These are phyloP conservation scores for Pelecanus crispus DNA, from an alignment of 2,113 vertebrate species.

Conservation along the genomic window DNA sequence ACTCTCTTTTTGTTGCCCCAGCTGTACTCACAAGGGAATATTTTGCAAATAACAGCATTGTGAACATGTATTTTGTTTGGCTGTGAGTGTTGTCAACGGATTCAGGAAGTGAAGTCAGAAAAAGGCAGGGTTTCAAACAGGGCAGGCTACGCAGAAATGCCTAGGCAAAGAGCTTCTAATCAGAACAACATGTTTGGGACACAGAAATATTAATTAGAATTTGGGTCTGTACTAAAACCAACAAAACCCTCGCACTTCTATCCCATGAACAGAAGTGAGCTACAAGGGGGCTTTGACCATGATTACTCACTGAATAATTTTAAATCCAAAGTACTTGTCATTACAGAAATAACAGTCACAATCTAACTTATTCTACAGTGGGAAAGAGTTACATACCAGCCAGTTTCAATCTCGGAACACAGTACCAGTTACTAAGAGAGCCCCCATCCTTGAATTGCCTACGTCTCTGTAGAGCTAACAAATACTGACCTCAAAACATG, in stretches of 20 bases:
- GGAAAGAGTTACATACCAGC: not conserved
- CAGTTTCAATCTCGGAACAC: not conserved
- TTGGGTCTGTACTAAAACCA: not conserved
- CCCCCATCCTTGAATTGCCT: not conserved
- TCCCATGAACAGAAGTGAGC: not conserved
- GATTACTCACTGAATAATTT: not conserved
- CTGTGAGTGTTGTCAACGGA: constrained; percentile 71
- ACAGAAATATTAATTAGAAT: constrained; percentile 42
- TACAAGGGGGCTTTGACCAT: not conserved
- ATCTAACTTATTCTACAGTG: not conserved
- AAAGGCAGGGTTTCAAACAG: constrained; percentile 71
- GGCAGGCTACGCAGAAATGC: constrained; percentile 65
- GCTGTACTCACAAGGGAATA: constrained; percentile 74
- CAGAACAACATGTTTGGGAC: constrained; percentile 58
- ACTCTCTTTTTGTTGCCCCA: constrained; percentile 70
- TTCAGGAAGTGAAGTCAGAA: constrained; percentile 79
- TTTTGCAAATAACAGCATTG: constrained; percentile 73
- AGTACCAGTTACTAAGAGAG: not conserved
- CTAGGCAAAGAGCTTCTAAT: constrained; percentile 57
- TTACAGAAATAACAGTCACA: not conserved
- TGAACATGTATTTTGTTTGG: constrained; percentile 78
- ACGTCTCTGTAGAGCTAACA: not conserved
- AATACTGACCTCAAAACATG: not conserved
- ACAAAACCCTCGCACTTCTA: not conserved
- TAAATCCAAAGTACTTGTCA: not conserved